Evolutionary conservation across 2,888 invertebrate genomes (phyloP).

Genomic region (Trachelus tabidus): DNA sequence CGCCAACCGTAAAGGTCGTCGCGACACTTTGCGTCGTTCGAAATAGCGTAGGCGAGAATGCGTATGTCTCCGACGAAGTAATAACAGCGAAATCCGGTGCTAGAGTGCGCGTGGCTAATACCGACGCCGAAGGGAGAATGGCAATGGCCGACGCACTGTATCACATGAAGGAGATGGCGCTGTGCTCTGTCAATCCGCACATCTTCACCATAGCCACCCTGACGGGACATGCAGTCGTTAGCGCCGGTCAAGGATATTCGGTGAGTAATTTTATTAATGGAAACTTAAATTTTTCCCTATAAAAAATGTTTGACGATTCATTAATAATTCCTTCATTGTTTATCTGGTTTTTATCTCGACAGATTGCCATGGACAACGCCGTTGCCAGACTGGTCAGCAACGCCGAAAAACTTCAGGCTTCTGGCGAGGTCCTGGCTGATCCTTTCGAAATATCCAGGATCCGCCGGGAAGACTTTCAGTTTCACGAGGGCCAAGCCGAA

Average conservation of each 20-base stretch:
- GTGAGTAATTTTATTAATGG: constrained; percentile 64
- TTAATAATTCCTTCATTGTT: no score
- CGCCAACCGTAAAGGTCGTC: constrained; percentile 80
- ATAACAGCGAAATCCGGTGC: constrained; percentile 84
- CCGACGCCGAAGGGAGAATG: constrained; percentile 96
- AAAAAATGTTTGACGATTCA: no score
- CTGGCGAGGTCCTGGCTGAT: constrained; percentile 80
- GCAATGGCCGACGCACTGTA: constrained; percentile 91
- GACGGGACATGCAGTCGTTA: constrained; percentile 84
- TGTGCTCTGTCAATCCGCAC: constrained; percentile 80
- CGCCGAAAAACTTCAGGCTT: constrained; percentile 73
- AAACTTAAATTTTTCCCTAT: neutral
- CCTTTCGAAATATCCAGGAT: constrained; percentile 84
- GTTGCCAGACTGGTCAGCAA: constrained; percentile 69
- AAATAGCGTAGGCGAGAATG: constrained; percentile 89
- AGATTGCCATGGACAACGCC: constrained; percentile 75
- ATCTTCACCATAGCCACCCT: constrained; percentile 92
- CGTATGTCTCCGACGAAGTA: constrained; percentile 92
- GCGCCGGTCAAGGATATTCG: constrained; percentile 78
- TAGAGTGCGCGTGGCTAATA: constrained; percentile 90
- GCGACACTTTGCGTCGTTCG: constrained; percentile 88
- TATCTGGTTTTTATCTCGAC: constrained; percentile 5
- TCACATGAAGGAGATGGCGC: constrained; percentile 78
- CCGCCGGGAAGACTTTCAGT: constrained; percentile 79
- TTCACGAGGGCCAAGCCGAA: constrained; percentile 76